Base-by-base conservation (phyloP, 1,140 invertebrate species). In the Drosophila baimaii region DNA sequence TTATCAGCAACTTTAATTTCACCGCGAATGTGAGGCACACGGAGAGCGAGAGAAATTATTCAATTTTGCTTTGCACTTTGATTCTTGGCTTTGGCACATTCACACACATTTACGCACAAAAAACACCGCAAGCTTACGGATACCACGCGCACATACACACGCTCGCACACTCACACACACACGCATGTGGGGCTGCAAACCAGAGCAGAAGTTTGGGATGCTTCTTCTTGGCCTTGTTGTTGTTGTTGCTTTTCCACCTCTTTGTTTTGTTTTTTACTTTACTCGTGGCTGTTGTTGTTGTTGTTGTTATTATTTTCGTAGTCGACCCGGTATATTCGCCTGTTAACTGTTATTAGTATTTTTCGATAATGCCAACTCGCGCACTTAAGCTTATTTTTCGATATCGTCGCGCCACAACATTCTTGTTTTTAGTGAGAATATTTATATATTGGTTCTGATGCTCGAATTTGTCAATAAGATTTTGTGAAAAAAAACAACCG, bases 1-100 rank as follows among this genome's bases (percentile, higher is more conserved):
- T 70, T 56, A 69, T 65, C 61, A 47, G 69, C 69, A 23, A 54
- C 35, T 47, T 27, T 5, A 44, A 35, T 71, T 71, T 66, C 62
- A 29, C 43, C n/a, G 47, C 39, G 58, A 61, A 17, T 43, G 46
- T 31, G 62, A 33, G 29, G 39, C 23, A 44, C 37, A 27, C 39
- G 13, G 13, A 31, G n/a, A 70, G 43, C 31, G 51, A 78, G 59
- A 62, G 80, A 79, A 79, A 65, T 68, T 68, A 79, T 84, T 81
- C 80, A 79, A 81, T 63, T 74, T 78, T 62, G 81, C 73, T 85
- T 75, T 73, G 72, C 71, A 47, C 39, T 62, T 68, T 58, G 79
- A 79, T 82, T 88, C 69, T 71, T 71, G 31, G 31, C 68, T 71
- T 71, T 72, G 66, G 66, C 69, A 72, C 79, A 46, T 63, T 59